Evolutionary conservation across 2,797 vertebrate species (phyloP).

Genomic region (Helarctos malayanus): DNA sequence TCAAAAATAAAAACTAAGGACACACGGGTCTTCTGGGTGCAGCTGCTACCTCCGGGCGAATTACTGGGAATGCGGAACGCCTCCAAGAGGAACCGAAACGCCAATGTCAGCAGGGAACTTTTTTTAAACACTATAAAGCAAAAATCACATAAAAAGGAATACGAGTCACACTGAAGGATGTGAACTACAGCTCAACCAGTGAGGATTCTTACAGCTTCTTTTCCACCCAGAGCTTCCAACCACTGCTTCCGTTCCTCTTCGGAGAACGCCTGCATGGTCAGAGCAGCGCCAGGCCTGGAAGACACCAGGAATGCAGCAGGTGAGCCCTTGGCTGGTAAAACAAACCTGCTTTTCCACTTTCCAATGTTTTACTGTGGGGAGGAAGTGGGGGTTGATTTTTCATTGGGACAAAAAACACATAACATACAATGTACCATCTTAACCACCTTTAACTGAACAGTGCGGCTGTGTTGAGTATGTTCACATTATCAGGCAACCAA

Average conservation of each 20-base stretch:
- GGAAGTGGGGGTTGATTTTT: neutral
- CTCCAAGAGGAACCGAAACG: neutral
- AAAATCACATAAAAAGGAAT: neutral
- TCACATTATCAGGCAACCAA: neutral
- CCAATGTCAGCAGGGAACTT: neutral
- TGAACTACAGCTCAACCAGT: neutral
- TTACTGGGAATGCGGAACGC: neutral
- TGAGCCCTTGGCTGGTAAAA: neutral
- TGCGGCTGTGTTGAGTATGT: too few relatives aligned
- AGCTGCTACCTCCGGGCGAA: neutral
- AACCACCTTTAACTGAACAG: neutral
- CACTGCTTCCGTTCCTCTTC: conserved; percentile 97
- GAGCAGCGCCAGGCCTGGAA: conserved; percentile 93
- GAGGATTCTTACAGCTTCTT: conserved; percentile 94
- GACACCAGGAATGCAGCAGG: conserved; percentile 64
- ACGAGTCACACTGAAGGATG: neutral
- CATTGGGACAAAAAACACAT: neutral
- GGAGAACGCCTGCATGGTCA: conserved; percentile 97
- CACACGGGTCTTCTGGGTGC: neutral
- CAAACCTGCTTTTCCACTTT: neutral
- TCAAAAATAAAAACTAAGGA: neutral
- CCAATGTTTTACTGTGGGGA: accelerated
- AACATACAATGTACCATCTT: neutral
- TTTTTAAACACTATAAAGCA: neutral
- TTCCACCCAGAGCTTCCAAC: conserved; percentile 98